Percentiles rank a stretch among this genome's conserved stretches.
These are phyloP conservation scores for Chaetops frenatus DNA, from an alignment of 2,113 vertebrate species.

Conservation along the genomic window DNA sequence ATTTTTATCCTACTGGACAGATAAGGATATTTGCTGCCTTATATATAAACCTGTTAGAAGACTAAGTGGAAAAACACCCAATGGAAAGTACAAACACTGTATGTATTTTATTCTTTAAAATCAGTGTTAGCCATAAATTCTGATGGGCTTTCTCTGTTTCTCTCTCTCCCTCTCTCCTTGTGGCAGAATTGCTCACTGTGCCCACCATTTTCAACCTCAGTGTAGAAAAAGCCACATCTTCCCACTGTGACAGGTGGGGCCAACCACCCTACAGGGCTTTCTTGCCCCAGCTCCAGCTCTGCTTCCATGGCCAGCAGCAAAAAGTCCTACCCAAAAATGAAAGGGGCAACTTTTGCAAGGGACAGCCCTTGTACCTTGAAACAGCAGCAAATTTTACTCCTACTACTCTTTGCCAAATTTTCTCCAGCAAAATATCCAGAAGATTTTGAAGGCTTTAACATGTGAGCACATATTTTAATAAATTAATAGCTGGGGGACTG, in stretches of 20 bases:
- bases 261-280: background rate
- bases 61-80: background rate
- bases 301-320: background rate
- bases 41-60: background rate
- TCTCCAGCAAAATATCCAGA: background rate
- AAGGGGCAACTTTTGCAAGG: background rate
- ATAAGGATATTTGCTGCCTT: background rate
- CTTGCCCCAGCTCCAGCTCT: rapidly evolving
- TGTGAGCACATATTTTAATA: background rate
- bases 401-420: background rate
- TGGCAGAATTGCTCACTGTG: background rate
- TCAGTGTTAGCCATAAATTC: rapidly evolving
- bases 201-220: background rate
- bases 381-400: background rate
- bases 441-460: background rate
- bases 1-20: background rate
- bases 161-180: background rate
- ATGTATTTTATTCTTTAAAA: background rate
- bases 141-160: background rate
- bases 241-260: background rate
- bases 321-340: rapidly evolving
- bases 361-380: background rate
- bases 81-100: background rate
- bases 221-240: background rate
- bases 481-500: background rate